Evolutionary conservation across 2,797 vertebrate species (phyloP), one percentile per base, ranked within the genome.

Genomic region (Hydrolagus colliei): DNA sequence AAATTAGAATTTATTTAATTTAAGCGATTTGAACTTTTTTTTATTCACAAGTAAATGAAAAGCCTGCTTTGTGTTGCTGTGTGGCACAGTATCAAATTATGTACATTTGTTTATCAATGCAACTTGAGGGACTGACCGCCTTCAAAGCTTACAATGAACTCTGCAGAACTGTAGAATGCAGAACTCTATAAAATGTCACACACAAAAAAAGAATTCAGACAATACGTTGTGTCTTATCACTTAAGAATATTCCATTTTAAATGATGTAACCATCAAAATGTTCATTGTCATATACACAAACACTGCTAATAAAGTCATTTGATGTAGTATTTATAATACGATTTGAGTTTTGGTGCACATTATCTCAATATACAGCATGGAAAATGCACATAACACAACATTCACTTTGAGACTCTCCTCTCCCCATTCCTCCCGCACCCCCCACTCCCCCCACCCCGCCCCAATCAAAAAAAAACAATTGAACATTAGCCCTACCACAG

Each of bases 31-130:
- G 77, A 27, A 61, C 78, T 88, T 27, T 88, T 89, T 90, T 96
- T 96, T 97, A 97, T 97, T 96, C 93, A 94, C 94, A 95, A 92
- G 89, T 94, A 94, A 96, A 95, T 95, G 93, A 93, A 93, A 93
- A 84, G 16, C n/a, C 68, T 92, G 86, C 90, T 91, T 92, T 94
- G 90, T 91, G 95, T 95, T 94, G 94, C 94, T 94, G 96, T 95
- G 96, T 95, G 95, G 96, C 95, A 97, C 95, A 92, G 93, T 84
- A 67, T 94, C 92, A 92, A 92, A 90, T 93, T 96, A 96, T 96
- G 92, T 96, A 97, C 95, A 97, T 93, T 94, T 93, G 91, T 1
- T 27, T 27, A 27, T 35, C 73, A 35, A 74, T 79, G 61, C 63
- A 65, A 63, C 22, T 27, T 71, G 41, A 6, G 41, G 41, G 65